These are phyloP conservation scores for Aphidius colemani DNA, from an alignment of 2,888 invertebrate species.

Conservation along the genomic window DNA sequence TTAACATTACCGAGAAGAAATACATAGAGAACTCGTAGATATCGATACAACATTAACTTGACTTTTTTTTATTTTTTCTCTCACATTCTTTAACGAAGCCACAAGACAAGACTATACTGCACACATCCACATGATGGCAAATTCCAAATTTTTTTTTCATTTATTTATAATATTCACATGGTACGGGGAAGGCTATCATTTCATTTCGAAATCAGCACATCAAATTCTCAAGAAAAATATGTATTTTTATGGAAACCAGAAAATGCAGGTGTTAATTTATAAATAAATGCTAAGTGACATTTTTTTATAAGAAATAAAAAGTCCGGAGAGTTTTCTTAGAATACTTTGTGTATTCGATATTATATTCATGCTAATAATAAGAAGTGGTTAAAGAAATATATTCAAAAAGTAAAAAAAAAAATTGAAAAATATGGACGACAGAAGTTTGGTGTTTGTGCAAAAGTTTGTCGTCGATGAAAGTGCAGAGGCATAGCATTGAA, in stretches of 20 bases:
- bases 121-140: no score
- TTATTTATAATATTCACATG: background rate
- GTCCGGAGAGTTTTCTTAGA: conserved; percentile 36
- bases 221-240: background rate
- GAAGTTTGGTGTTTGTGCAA: conserved; percentile 20
- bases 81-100: background rate
- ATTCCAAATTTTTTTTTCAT: conserved; percentile 10
- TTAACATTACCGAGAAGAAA: conserved; percentile 15
- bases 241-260: background rate
- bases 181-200: background rate
- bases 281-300: conserved; percentile 52
- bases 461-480: conserved; percentile 8
- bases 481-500: background rate
- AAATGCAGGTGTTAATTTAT: conserved; percentile 28
- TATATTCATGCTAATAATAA: conserved; percentile 52
- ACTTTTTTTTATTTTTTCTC: background rate
- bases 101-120: background rate
- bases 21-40: conserved; percentile 18
- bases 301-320: conserved; percentile 37
- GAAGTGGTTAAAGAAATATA: conserved; percentile 10
- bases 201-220: background rate
- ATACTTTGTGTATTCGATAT: conserved; percentile 39
- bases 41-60: conserved; percentile 21
- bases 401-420: background rate
- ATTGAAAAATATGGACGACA: background rate